Evolutionary conservation across 2,888 invertebrate genomes (phyloP).

Genomic region (Cryptocephalus moraei): DNA sequence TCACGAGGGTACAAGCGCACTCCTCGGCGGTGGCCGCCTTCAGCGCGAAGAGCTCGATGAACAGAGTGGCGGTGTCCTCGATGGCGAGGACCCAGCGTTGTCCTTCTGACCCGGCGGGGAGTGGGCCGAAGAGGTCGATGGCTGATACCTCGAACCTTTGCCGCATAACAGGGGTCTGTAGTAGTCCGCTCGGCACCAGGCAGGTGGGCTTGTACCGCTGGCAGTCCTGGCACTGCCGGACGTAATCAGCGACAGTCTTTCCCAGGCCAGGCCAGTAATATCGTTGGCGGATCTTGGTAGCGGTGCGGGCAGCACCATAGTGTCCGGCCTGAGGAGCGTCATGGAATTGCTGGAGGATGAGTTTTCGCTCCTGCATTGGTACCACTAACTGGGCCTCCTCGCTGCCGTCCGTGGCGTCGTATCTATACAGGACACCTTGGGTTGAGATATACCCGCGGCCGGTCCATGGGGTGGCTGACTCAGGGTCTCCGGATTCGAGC

Average conservation of each 20-base stretch:
- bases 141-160: too few species aligned
- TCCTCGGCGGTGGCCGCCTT: too few species aligned
- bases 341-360: background rate
- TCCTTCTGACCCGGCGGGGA: too few species aligned
- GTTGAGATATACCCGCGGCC: too few species aligned
- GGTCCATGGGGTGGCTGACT: too few species aligned
- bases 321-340: background rate
- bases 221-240: background rate
- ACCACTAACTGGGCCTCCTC: background rate
- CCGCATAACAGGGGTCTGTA: conserved; percentile 21
- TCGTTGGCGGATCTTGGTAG: background rate
- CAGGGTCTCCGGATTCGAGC: too few species aligned
- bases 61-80: too few species aligned
- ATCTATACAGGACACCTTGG: background rate
- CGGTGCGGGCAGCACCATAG: too few species aligned
- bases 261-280: background rate
- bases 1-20: too few species aligned
- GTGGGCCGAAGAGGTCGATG: too few species aligned
- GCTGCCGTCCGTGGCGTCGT: background rate
- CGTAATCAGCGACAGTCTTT: background rate
- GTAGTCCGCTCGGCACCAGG: background rate
- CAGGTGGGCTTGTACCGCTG: background rate
- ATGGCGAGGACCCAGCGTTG: too few species aligned
- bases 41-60: too few species aligned
- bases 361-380: background rate